These are phyloP conservation scores for Camponotus floridanus DNA, from an alignment of 1,140 invertebrate species.

Conservation along the genomic window DNA sequence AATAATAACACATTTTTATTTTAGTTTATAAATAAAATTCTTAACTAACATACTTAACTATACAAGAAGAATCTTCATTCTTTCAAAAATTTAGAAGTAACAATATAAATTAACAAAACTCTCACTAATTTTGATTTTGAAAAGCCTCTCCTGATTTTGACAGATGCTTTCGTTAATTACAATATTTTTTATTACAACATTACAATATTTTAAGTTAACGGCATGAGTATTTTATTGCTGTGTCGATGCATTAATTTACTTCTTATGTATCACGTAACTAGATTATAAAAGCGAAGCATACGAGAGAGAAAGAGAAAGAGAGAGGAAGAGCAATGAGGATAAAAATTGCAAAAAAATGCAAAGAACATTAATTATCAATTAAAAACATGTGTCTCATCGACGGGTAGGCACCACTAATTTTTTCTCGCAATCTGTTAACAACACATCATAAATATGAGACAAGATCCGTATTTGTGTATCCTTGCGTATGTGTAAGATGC, in stretches of 20 bases:
- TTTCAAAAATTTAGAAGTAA: neutral
- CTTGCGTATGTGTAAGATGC: neutral
- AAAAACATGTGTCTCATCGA: neutral
- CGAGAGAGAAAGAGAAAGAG: neutral
- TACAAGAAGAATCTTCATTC: neutral
- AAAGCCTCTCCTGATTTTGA: neutral
- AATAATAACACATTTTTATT: neutral
- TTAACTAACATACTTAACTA: too few species aligned
- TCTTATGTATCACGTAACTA: neutral
- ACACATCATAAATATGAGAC: constrained; percentile 16
- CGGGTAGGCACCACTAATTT: constrained; percentile 16
- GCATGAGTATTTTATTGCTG: too few species aligned
- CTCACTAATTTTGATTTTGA: neutral
- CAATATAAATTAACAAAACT: neutral
- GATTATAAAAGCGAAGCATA: neutral
- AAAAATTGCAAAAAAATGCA: constrained; percentile 5
- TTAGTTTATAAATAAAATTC: too few species aligned
- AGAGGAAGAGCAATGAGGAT: neutral
- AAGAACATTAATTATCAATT: constrained; percentile 41
- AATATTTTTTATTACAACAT: too few species aligned
- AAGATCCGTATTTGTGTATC: neutral
- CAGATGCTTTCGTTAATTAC: neutral
- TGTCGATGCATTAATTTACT: neutral
- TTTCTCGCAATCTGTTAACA: neutral
- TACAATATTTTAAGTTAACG: neutral